Evolutionary conservation across 2,113 vertebrate genomes (phyloP), one percentile per base, ranked within the genome.

Genomic region (Labeo catla): DNA sequence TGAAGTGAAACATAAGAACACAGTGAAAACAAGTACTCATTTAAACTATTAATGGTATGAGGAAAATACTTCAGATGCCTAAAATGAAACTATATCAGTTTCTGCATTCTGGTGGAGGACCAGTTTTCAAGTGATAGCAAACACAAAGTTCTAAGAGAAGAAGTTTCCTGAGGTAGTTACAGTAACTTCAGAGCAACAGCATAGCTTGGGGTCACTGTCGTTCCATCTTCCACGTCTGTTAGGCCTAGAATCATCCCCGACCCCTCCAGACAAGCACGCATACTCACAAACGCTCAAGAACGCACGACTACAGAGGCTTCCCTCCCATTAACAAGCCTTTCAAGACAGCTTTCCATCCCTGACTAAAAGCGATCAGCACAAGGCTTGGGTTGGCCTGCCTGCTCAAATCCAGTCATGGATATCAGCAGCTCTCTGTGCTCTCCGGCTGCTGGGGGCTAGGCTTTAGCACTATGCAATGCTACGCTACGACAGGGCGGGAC

Each of bases 371-470:
- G 92, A 95, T 95, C 93, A 93, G 89, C 89, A 92, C 85, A 87
- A 92, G 93, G 93, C 92, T 91, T 89, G 93, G 94, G 93, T 92
- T 91, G 90, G 93, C 93, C 93, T 93, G 94, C 93, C 94, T 92
- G 92, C 91, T 91, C 89, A 94, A 95, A 95, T 95, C 94, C 95
- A 87, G 94, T 95, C 93, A 95, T 91, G 94, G 93, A 90, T 94
- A 95, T 95, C 92, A 95, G 90, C 85, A 89, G 90, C 91, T 92
- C 91, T 92, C 88, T 91, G 93, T 57, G 82, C 86, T 89, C 90
- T 85, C 63, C 87, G 92, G 92, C 88, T 92, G 94, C 94, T 91
- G 76, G 90, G 79, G 94, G 95, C 94, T 91, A 91, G 92, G 92
- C 91, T 91, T 93, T 92, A 89, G 70, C 87, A 72, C 84, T 70